Evolutionary conservation across 2,888 invertebrate species (phyloP), one percentile per base, ranked within the genome.

Genomic region (Callyntrura sp.): DNA sequence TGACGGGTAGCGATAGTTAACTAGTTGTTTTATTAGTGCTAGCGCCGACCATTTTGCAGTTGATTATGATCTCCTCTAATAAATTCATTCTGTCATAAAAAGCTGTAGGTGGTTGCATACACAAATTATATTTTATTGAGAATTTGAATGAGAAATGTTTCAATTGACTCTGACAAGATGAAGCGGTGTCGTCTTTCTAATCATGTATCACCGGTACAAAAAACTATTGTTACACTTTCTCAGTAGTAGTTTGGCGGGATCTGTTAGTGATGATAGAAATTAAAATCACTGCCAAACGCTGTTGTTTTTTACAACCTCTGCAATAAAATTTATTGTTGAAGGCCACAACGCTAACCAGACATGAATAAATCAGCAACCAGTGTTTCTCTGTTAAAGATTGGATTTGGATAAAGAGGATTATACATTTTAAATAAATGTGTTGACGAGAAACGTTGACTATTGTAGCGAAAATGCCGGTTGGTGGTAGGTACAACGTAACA

Each of bases 301-400:
- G 28, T 65, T 65, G 65, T 28, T 65, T 62, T 62, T 20, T 17
- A 3, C n/a, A 14, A 4, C 14, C 4, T 5, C 12, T 60, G 20
- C 20, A 2, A 65, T 65, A 28, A 65, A 65, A 65, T 65, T 65
- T 65, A 65, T 65, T 57, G 28, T n/a, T 9, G n/a, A 65, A 57
- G 17, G 51, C n/a, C 2, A 51, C 51, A 51, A 48, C 17, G 0
- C 12, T 28, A 65, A 65, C 14, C 4, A 14, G 14, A n/a, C n/a
- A n/a, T n/a, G n/a, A n/a, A n/a, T n/a, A n/a, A n/a, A n/a, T n/a
- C n/a, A n/a, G n/a, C n/a, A n/a, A n/a, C n/a, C n/a, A n/a, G n/a
- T n/a, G n/a, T n/a, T n/a, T n/a, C n/a, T n/a, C n/a, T n/a, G n/a
- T n/a, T n/a, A n/a, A n/a, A n/a, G n/a, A n/a, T n/a, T n/a, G n/a